Percentiles rank a stretch among this genome's conserved stretches.
These are phyloP conservation scores for Drepana arcuata DNA, from an alignment of 1,140 invertebrate species.

Conservation along the genomic window DNA sequence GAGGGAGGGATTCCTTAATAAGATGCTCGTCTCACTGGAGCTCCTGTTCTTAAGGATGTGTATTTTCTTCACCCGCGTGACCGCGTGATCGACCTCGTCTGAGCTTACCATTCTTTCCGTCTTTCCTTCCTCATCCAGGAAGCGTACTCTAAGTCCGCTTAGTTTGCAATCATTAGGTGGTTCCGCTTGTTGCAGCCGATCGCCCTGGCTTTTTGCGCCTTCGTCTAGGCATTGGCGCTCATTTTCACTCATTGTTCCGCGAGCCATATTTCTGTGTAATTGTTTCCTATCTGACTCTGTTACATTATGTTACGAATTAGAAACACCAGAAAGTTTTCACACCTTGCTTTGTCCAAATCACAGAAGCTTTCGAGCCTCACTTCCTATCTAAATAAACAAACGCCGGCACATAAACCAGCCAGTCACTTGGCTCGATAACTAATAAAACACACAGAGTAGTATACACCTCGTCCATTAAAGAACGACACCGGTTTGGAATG, in stretches of 20 bases:
- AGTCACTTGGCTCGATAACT: constrained; percentile 37
- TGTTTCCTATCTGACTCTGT: constrained; percentile 16
- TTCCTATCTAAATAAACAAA: constrained; percentile 14
- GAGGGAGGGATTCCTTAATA: constrained; percentile 56
- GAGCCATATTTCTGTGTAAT: constrained; percentile 48
- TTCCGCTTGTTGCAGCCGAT: constrained; percentile 46
- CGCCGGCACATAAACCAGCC: constrained; percentile 27
- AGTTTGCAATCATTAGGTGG: constrained; percentile 39
- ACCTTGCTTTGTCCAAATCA: too few relatives aligned
- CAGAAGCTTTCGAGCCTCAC: constrained; percentile 15
- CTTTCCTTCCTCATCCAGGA: constrained; percentile 64
- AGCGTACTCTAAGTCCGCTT: constrained; percentile 52
- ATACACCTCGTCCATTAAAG: constrained; percentile 59
- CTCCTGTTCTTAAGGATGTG: constrained; percentile 67
- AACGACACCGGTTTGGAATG: constrained; percentile 69
- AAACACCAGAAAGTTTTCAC: too few relatives aligned
- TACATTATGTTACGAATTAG: too few relatives aligned
- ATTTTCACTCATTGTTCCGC: constrained; percentile 52
- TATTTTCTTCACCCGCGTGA: constrained; percentile 57
- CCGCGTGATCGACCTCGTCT: constrained; percentile 56
- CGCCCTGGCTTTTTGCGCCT: constrained; percentile 44
- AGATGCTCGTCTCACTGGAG: constrained; percentile 66
- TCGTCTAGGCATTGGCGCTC: constrained; percentile 53
- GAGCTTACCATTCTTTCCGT: constrained; percentile 62
- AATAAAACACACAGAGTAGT: constrained; percentile 48